A percentile compares a stretch with the other conserved stretches of the same genome.
These are phyloP conservation scores for Amaurobius ferox DNA, from an alignment of 2,888 invertebrate genomes.

Conservation along the genomic window DNA sequence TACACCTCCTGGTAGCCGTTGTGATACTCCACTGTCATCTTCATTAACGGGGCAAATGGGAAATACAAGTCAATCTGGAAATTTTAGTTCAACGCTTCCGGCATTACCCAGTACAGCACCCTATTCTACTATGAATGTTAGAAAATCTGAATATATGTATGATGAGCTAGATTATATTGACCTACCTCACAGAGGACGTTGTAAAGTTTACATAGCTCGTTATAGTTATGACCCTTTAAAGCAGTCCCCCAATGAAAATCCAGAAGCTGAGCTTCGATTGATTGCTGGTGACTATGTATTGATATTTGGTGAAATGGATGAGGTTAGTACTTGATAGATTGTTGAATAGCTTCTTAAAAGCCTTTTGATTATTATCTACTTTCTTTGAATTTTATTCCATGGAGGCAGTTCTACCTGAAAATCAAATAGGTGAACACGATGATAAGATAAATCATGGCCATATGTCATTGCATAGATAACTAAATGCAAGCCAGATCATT, in stretches of 20 bases:
- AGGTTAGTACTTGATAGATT: slow-evolving; percentile 76
- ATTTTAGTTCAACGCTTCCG: slow-evolving; percentile 49
- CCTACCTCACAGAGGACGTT: slow-evolving; percentile 94
- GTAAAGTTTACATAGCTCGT: slow-evolving; percentile 92
- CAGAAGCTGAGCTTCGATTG: slow-evolving; percentile 94
- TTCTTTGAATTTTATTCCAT: too few relatives aligned
- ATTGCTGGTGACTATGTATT: slow-evolving; percentile 96
- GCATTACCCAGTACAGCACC: slow-evolving; percentile 50
- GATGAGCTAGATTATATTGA: slow-evolving; percentile 81
- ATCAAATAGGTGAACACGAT: too few relatives aligned
- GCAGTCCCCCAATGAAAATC: slow-evolving; percentile 89
- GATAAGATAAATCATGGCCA: too few relatives aligned
- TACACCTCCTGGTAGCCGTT: slow-evolving; percentile 53
- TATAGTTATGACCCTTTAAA: slow-evolving; percentile 83
- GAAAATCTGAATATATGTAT: slow-evolving; percentile 46
- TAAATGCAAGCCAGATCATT: too few relatives aligned
- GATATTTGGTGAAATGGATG: slow-evolving; percentile 87
- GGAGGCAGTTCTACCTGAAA: too few relatives aligned
- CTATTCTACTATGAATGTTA: slow-evolving; percentile 21
- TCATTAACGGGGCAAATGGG: slow-evolving; percentile 41
- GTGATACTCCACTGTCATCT: slow-evolving; percentile 58
- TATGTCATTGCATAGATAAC: too few relatives aligned
- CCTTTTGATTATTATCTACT: too few relatives aligned
- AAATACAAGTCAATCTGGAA: not conserved
- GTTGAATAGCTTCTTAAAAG: too few relatives aligned